Base-by-base conservation (phyloP, 2,113 vertebrate species). In the Dascyllus trimaculatus region DNA sequence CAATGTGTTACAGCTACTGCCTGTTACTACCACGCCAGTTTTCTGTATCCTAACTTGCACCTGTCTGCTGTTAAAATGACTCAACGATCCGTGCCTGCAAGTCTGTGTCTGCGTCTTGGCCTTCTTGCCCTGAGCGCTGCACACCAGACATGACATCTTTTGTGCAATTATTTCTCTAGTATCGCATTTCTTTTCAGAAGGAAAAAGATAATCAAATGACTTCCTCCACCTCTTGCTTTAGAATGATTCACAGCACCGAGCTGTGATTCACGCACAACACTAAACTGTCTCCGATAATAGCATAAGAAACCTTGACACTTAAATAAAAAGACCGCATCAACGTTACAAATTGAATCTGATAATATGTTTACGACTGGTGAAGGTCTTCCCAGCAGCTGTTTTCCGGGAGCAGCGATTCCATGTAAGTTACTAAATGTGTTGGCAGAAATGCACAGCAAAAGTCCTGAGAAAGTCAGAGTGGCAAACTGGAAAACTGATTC, bases 361-460 rank as follows among this genome's bases (percentile, higher is more conserved):
- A 0, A 22, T 24, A 38, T 64, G 10, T 25, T 43, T 14, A 13
- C n/a, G 49, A 35, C 25, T 26, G 1, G 24, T 66, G 15, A 66
- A 2, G 1, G 26, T 49, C 43, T 48, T 56, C 9, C 38, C 73
- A 40, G 22, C 22, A 25, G 40, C 38, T 40, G 1, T 5, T n/a
- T 40, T 45, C 38, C 11, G 9, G 35, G 4, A 5, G 35, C n/a
- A 61, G n/a, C 35, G 54, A 24, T 78, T 82, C 40, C 80, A 29
- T 5, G 29, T 4, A 29, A 29, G 63, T 81, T 78, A 66, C 21
- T 22, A 43, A 57, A 75, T 63, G 4, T 29, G 3, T 74, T 17
- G 74, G 52, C 61, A 58, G 49, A 76, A 13, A 73, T 61, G 5
- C 29, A 9, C 10, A 22, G 19, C 56, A 49, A 25, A 65, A 29